Evolutionary conservation across 1,140 invertebrate genomes (phyloP).

Genomic region (Brachystomella parvula): DNA sequence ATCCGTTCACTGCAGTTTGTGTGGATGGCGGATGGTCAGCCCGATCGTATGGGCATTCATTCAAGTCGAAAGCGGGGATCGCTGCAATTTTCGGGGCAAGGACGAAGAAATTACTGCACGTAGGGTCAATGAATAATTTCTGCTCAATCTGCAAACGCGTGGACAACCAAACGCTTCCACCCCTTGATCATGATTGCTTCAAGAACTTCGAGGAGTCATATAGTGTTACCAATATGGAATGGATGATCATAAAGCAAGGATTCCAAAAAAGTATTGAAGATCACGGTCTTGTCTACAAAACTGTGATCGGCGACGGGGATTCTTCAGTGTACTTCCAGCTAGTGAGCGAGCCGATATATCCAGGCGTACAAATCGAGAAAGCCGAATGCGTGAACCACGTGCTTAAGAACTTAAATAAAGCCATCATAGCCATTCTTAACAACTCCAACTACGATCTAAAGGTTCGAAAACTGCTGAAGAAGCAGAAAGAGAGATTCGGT

Average conservation of each 20-base stretch:
- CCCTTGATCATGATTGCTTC: slow-evolving; percentile 37
- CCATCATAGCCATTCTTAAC: slow-evolving; percentile 33
- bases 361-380: slow-evolving; percentile 30
- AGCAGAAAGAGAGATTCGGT: slow-evolving; percentile 6
- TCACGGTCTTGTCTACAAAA: slow-evolving; percentile 39
- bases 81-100: slow-evolving; percentile 39
- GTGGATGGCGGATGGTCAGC: slow-evolving; percentile 15
- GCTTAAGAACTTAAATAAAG: slow-evolving; percentile 41
- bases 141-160: slow-evolving; percentile 39
- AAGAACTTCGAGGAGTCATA: slow-evolving; percentile 39
- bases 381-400: slow-evolving; percentile 40
- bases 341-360: slow-evolving; percentile 19
- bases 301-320: slow-evolving; percentile 43
- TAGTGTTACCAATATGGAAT: slow-evolving; percentile 45
- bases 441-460: slow-evolving; percentile 25
- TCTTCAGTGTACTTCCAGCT: slow-evolving; percentile 39
- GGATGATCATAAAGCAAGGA: slow-evolving; percentile 42
- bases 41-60: slow-evolving; percentile 5
- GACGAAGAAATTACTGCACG: slow-evolving; percentile 41
- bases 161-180: slow-evolving; percentile 4
- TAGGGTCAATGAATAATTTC: slow-evolving; percentile 43
- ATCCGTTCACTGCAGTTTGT: not conserved
- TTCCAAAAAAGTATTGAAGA: slow-evolving; percentile 40
- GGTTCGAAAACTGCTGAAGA: slow-evolving; percentile 2
- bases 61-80: not conserved